Base-by-base conservation (phyloP, 1,140 invertebrate genomes). In the Drosophila insularis region DNA sequence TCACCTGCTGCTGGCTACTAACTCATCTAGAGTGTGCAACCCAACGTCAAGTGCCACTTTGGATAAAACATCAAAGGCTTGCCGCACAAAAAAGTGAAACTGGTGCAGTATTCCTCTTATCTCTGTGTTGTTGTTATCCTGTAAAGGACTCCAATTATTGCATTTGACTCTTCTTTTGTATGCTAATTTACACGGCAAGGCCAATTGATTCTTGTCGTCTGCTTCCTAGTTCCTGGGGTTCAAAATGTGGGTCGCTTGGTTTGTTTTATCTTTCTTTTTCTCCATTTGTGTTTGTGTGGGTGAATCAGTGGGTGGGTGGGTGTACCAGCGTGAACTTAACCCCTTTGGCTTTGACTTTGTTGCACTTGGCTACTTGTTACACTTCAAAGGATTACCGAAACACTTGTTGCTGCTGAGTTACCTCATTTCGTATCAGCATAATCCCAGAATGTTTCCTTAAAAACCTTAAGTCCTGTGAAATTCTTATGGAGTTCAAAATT, bases 111-210 rank as follows among this genome's bases (percentile, higher is more conserved):
- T 63, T 37, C 35, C 76, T 54, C 11, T 23, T 50, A 21, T 11
- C 43, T 27, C 14, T 46, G 14, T 32, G 60, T 61, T 68, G 69
- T 64, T 76, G 73, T 77, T 76, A 64, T 70, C 71, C 73, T 63
- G 68, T 89, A 68, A 89, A 89, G 84, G 74, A 89, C 84, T 89
- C 80, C 84, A 89, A 89, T 89, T 89, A 89, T 89, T 87, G 77
- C 84, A 89, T 84, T 89, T 77, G 68, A 67, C 68, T 81, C 62
- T 39, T 78, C 81, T 81, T 79, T 79, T 79, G 73, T 75, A 89
- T 84, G 84, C 84, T 89, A 89, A 89, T 89, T 89, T 89, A 74
- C 63, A 84, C 78, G 78, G 31, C 50, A 46, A 56, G 58, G 65
- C 54, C 84, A 84, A 87, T 87, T 89, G 84, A 87, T 87, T 89